These are phyloP conservation scores for Miichthys miiuy DNA, from an alignment of 2,797 vertebrate genomes.

Conservation along the genomic window DNA sequence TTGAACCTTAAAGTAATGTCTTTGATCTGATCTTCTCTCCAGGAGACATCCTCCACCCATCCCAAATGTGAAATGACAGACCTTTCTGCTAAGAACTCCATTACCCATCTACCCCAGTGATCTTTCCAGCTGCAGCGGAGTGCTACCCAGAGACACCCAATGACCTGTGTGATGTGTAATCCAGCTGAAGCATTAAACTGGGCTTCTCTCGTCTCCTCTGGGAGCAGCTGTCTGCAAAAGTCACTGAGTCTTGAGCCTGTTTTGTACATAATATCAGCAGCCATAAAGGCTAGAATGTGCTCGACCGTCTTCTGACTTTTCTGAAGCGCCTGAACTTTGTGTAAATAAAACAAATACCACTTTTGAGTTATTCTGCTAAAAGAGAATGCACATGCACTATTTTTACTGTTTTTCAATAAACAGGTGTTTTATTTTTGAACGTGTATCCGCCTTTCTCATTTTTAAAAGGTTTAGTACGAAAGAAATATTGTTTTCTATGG, in stretches of 20 bases:
- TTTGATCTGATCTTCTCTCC: conserved; percentile 61
- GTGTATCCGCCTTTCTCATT: neutral
- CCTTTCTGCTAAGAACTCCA: conserved; percentile 46
- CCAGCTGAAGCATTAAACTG: conserved; percentile 65
- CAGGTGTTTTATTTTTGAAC: conserved; percentile 66
- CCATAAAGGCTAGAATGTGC: conserved; percentile 71
- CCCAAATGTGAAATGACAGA: conserved; percentile 68
- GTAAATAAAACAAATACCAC: conserved; percentile 66
- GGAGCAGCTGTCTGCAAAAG: conserved; percentile 71
- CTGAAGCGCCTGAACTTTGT: conserved; percentile 58
- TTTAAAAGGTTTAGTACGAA: neutral
- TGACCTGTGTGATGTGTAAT: conserved; percentile 70
- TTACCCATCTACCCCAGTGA: conserved; percentile 56
- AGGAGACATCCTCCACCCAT: conserved; percentile 84
- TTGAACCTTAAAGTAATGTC: neutral
- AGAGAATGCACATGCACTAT: conserved; percentile 52
- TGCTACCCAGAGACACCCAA: conserved; percentile 47
- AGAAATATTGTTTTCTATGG: neutral
- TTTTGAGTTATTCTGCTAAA: conserved; percentile 17
- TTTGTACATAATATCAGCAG: conserved; percentile 73
- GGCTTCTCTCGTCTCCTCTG: conserved; percentile 49
- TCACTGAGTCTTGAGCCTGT: conserved; percentile 58
- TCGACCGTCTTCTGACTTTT: conserved; percentile 45
- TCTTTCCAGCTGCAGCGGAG: conserved; percentile 49
- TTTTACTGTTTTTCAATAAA: conserved; percentile 69